phyloP scores from a whole-genome alignment of 2,888 invertebrate genomes.

The Dasypogon diadema region DNA sequence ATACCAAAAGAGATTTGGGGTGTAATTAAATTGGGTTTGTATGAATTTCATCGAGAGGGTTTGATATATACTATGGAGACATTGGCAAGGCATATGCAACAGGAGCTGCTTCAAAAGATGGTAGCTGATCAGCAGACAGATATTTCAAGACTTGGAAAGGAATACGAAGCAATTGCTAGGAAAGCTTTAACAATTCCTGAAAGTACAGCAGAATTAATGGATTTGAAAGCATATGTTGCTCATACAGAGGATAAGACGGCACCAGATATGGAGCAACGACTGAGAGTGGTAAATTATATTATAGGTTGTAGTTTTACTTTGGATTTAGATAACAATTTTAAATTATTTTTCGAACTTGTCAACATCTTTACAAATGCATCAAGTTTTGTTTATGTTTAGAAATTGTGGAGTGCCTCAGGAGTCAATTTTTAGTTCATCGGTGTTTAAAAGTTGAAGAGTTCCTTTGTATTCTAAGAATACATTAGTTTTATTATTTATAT shows the following conservation, averaged over 20 bases:
- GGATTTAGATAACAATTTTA: no score
- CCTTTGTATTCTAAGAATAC: no score
- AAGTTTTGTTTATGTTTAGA: no score
- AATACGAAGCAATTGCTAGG: constrained; percentile 84
- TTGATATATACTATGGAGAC: constrained; percentile 79
- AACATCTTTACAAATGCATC: no score
- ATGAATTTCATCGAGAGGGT: constrained; percentile 84
- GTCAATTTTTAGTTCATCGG: no score
- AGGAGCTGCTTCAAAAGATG: constrained; percentile 79
- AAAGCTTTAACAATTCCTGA: constrained; percentile 83
- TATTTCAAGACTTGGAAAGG: constrained; percentile 85
- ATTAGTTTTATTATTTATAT: no score
- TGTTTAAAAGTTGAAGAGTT: no score
- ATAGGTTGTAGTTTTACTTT: no score
- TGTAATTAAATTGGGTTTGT: constrained; percentile 84
- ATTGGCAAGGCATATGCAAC: constrained; percentile 77
- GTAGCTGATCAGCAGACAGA: constrained; percentile 82
- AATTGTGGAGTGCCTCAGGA: no score
- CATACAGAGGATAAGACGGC: constrained; percentile 79
- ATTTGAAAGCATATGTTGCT: constrained; percentile 80
- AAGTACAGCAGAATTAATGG: constrained; percentile 89
- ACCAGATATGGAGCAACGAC: constrained; percentile 80
- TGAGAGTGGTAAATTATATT: constrained; percentile 71
- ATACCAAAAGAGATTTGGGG: constrained; percentile 72
- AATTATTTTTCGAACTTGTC: no score